phyloP scores from a whole-genome alignment of 1,140 invertebrate genomes.

The Drosophila lini region DNA sequence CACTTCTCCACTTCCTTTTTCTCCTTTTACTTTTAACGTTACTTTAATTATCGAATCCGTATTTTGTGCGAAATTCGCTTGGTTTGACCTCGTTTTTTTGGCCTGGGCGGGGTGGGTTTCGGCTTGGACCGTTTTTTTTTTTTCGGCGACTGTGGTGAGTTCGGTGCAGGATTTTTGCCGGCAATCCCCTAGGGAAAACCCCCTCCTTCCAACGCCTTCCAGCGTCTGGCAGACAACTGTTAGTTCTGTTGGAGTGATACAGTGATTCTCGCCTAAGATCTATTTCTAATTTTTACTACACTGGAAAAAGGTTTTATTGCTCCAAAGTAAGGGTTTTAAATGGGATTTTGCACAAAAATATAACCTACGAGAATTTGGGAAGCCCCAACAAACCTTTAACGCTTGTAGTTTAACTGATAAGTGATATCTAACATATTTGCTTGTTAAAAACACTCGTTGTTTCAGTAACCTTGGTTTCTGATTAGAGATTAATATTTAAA shows the following conservation, averaged over 20 bases:
- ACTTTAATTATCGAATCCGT: neutral
- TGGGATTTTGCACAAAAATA: neutral
- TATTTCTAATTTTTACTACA: neutral
- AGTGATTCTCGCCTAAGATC: neutral
- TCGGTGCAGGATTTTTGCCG: conserved; percentile 29
- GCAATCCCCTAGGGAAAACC: conserved; percentile 27
- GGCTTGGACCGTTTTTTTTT: conserved; percentile 3
- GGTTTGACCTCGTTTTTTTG: conserved; percentile 32
- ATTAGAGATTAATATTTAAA: too few species aligned
- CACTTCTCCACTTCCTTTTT: neutral
- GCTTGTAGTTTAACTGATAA: neutral
- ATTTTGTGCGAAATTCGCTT: conserved; percentile 19
- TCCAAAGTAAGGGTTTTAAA: neutral
- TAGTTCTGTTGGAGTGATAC: neutral
- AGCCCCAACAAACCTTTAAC: neutral
- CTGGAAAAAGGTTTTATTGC: neutral
- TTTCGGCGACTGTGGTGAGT: conserved; percentile 37
- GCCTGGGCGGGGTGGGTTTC: conserved; percentile 49
- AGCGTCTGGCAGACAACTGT: neutral
- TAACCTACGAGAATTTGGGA: too few species aligned
- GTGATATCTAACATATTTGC: neutral
- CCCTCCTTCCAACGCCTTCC: neutral
- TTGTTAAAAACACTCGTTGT: too few species aligned
- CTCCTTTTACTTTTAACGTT: conserved; percentile 9
- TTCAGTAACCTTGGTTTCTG: too few species aligned